Evolutionary conservation across 2,888 invertebrate genomes (phyloP), one percentile per base, ranked within the genome.

Genomic region (Chymomyza amoena): DNA sequence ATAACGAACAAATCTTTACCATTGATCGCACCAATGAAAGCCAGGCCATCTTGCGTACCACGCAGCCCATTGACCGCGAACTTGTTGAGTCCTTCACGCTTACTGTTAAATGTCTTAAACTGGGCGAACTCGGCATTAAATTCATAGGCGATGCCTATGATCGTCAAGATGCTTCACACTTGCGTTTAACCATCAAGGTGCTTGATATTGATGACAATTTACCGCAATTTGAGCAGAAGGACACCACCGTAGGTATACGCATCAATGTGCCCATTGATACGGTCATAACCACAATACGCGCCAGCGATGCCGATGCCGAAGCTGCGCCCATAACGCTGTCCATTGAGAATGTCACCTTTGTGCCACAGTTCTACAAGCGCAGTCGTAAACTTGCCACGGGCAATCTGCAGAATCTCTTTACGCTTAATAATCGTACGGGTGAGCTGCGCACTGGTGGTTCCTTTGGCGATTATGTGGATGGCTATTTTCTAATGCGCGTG

Each of bases 191-290:
- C 0, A 92, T 96, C 2, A 94, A 93, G 84, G 92, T 96, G 0
- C 75, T 93, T 2, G 96, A 96, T 77, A 93, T 96, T 18, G 96
- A 96, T 80, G 96, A 96, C 79, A 96, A 96, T 87, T 90, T 94
- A 50, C 96, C 96, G 0, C 92, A 93, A 76, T 96, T 96, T 72
- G 92, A 92, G 52, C 93, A 93, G 28, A 92, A 93, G 4, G 93
- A 94, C 73, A 93, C 93, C 57, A 95, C 95, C 0, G 92, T 96
- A 6, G 96, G 96, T 1, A 95, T 96, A 0, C 93, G 96, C 56
- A 92, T 96, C 1, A 96, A 95, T 87, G 95, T 96, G 0, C 95
- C 95, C 1, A 93, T 95, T 32, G 95, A 96, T 73, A 95, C 95
- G 0, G 92, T 94, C 16, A 93, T 96, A 39, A 93, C 95, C 0